Evolutionary conservation across 2,797 vertebrate species (phyloP), one percentile per base, ranked within the genome.

Genomic region (Galago senegalensis): DNA sequence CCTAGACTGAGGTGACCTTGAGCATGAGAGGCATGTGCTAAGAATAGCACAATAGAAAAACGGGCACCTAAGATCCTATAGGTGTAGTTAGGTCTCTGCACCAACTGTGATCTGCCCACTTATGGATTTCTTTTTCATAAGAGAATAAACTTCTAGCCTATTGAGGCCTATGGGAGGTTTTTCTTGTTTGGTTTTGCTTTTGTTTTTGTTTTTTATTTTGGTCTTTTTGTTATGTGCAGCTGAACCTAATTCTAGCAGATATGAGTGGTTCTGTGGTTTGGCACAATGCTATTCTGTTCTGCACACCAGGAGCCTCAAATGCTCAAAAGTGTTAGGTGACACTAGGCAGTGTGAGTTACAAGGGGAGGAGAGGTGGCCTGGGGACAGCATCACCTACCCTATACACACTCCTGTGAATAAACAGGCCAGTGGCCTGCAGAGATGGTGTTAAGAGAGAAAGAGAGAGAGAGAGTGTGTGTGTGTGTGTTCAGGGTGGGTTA

Each of bases 341-440:
- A 82, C 60, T 7, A 56, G 69, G 60, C 60, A 31, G 75, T 37
- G 58, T 97, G 70, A 77, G 91, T 97, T 97, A 89, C 96, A 70
- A 80, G 93, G 72, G 83, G 67, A 87, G 31, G 89, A 95, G 87
- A 96, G 97, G 95, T 97, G 65, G 91, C 91, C 34, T 53, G 34
- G 93, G 94, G 96, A 95, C 25, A 0, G 76, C 61, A 10, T 87
- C 96, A 21, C 65, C 53, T 69, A 4, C 89, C 53, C 60, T 31
- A 0, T 34, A 25, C n/a, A 27, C 3, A 6, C 29, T 29, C 75
- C 49, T 4, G 0, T 60, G n/a, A 82, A 29, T 61, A 85, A 75
- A n/a, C 20, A 79, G 81, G 61, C 79, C 81, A 8, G 46, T 25
- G 70, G 61, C 70, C 83, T 69, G 14, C 27, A 11, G 23, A 61